Base-by-base conservation (phyloP, 2,797 vertebrate species). In the Premnoplex brunnescens region DNA sequence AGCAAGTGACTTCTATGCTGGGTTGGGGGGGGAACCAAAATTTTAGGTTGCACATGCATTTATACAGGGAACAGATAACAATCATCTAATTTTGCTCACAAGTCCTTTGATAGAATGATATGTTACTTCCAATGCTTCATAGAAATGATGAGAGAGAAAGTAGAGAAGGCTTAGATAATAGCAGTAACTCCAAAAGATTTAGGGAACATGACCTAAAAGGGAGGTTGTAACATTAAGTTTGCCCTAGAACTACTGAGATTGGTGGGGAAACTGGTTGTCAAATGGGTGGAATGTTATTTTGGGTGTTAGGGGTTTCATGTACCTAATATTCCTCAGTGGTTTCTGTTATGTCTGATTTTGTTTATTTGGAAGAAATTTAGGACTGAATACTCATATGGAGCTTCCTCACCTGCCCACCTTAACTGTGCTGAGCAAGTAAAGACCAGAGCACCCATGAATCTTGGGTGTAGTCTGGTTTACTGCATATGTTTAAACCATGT, bases 371-470 rank as follows among this genome's bases (percentile, higher is more conserved):
- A 62, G 36, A 80, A 62, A 77, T 69, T 43, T 66, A 60, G 43
- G 10, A 46, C 52, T 54, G 37, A 83, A 20, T 18, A 19, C 20
- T 69, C 20, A 12, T 4, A 14, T 34, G 20, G 24, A 88, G n/a
- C 77, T 80, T 89, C n/a, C 44, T 55, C 23, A 19, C 30, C 32
- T 83, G 43, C 24, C 30, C 32, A 43, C 39, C 7, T 69, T 55
- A 69, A 36, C 69, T 80, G 48, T 49, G 41, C 21, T 69, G 46
- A 88, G 28, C 22, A 43, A 59, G 10, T 14, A 8, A 60, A n/a
- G n/a, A 7, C 27, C 2, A 0, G 12, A 78, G 27, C 2, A 7
- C 24, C n/a, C 4, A 3, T 27, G 17, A 16, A 41, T 52, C 18
- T 49, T 80, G 28, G 3, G 17, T 41, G 26, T 68, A 32, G 20